Percentiles rank a stretch among this genome's conserved stretches.
These are phyloP conservation scores for Leucoraja erinaceus DNA, from an alignment of 2,113 vertebrate species.

Conservation along the genomic window DNA sequence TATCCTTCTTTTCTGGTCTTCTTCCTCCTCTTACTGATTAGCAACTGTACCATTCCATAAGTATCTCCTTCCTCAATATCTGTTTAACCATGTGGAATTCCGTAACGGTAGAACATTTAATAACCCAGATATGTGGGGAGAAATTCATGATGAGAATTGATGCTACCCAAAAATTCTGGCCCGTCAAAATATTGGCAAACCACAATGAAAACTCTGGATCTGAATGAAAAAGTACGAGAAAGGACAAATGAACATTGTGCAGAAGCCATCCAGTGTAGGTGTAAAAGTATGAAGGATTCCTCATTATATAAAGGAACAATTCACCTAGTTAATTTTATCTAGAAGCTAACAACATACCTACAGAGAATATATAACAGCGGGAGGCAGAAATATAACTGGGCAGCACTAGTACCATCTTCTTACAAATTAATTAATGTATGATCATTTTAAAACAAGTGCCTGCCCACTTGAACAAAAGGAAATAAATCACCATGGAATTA, in stretches of 20 bases:
- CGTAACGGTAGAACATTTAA: neutral
- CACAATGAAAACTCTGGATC: neutral
- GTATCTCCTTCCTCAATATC: neutral
- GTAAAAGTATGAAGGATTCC: neutral
- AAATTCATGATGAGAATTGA: neutral
- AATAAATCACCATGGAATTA: neutral
- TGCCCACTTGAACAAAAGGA: neutral
- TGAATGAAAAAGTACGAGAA: neutral
- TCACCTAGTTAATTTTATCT: neutral
- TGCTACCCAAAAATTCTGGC: neutral
- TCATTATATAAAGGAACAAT: neutral
- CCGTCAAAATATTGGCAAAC: neutral
- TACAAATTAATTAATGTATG: neutral
- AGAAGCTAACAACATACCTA: neutral
- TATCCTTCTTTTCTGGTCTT: neutral
- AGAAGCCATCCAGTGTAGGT: neutral
- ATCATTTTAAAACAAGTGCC: neutral
- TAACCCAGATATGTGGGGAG: neutral
- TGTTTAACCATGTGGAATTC: neutral
- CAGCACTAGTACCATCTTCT: neutral
- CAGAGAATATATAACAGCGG: neutral
- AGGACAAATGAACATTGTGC: neutral
- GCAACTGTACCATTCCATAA: neutral
- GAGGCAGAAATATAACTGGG: neutral
- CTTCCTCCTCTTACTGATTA: neutral